Evolutionary conservation across 2,113 vertebrate genomes (phyloP), one percentile per base, ranked within the genome.

Genomic region (Maccullochella peelii): DNA sequence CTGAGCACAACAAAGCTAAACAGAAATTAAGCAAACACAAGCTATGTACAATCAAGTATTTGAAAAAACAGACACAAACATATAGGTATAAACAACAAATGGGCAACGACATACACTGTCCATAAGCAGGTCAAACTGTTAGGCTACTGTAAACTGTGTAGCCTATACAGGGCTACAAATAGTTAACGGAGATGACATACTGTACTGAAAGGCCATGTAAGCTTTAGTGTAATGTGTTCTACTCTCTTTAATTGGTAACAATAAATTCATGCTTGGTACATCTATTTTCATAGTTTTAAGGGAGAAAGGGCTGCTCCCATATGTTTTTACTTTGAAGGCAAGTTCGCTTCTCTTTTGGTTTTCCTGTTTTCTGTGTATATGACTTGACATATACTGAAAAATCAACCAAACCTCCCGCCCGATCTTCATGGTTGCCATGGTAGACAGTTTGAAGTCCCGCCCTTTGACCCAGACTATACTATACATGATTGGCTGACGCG

Each of bases 391-490:
- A 5, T 0, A 8, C 8, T 65, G 50, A 59, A 6, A 77, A 25
- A 66, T 68, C 82, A 89, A 89, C 82, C 84, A 36, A 88, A 86
- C 58, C 1, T 84, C 91, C 88, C 90, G 86, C 91, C 85, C 65
- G 57, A 73, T 67, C 71, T 44, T 67, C 20, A 52, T 88, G 92
- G 94, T 94, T 94, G 91, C 93, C 80, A 94, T 94, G 94, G 95
- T 73, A 91, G 87, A 92, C 76, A 57, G 63, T 21, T 14, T 3
- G 36, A 83, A 85, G 73, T 75, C 86, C 86, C 90, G 66, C 90
- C 91, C 61, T 16, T 82, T 91, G 73, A 86, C 88, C 89, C 38
- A 49, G 33, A 83, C 62, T 68, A 0, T 61, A 1, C 44, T 3
- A 18, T 4, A 42, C 1, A 0, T 61, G 80, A 93, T 92, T 94